Evolutionary conservation across 2,113 vertebrate genomes (phyloP).

Genomic region (Caloenas nicobarica): DNA sequence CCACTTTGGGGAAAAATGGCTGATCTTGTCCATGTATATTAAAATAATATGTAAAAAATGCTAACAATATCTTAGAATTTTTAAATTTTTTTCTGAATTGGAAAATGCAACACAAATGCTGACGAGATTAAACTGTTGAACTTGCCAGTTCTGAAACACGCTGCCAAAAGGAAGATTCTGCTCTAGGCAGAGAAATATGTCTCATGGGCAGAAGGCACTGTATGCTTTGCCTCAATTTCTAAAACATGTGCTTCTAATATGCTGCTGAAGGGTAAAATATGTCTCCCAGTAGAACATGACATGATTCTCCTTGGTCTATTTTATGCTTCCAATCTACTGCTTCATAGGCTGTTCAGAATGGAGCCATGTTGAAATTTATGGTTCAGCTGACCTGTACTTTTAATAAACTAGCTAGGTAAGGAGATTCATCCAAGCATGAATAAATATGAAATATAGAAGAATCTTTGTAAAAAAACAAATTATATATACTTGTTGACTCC

Average conservation of each 20-base stretch:
- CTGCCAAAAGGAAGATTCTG: conserved; percentile 40
- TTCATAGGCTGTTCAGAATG: conserved; percentile 39
- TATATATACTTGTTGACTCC: neutral
- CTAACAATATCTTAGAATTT: neutral
- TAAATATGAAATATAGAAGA: conserved; percentile 37
- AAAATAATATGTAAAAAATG: neutral
- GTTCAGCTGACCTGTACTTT: conserved; percentile 55
- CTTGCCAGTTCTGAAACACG: neutral
- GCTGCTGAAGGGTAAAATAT: conserved; percentile 54
- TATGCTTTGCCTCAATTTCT: conserved; percentile 47
- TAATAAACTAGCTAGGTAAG: conserved; percentile 40
- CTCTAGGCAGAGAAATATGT: conserved; percentile 40
- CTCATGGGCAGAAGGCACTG: conserved; percentile 18
- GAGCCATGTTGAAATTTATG: conserved; percentile 54
- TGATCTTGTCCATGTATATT: neutral
- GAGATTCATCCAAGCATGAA: conserved; percentile 21
- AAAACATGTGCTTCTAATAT: conserved; percentile 53
- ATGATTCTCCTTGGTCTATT: conserved; percentile 46
- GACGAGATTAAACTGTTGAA: conserved; percentile 35
- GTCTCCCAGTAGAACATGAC: conserved; percentile 42
- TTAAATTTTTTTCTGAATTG: neutral
- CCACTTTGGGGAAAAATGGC: neutral
- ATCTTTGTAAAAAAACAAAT: neutral
- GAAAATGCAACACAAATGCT: neutral
- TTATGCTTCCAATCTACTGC: conserved; percentile 56